Evolutionary conservation across 2,888 invertebrate species (phyloP).

Genomic region (Stegophylla sp.): DNA sequence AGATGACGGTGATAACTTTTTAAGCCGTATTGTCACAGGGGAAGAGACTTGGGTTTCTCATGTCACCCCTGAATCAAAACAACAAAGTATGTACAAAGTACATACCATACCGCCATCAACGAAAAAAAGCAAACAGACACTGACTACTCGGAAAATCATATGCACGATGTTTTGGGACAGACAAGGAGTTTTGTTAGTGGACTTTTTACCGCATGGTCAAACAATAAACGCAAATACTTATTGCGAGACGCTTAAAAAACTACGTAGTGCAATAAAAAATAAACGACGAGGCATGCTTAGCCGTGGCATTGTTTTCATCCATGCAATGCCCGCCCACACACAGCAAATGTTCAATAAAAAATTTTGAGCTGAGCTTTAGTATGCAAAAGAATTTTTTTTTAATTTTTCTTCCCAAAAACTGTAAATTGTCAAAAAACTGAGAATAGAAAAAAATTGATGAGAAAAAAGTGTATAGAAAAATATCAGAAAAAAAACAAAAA

Average conservation of each 20-base stretch:
- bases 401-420: too few species aligned
- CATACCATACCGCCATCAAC: too few species aligned
- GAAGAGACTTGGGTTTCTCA: constrained; percentile 14
- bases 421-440: too few species aligned
- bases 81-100: too few species aligned
- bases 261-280: constrained; percentile 34
- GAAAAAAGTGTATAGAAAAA: too few species aligned
- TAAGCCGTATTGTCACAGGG: constrained; percentile 13
- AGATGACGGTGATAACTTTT: not conserved
- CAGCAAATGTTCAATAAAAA: too few species aligned
- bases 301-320: not conserved
- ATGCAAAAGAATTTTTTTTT: too few species aligned
- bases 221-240: constrained; percentile 25
- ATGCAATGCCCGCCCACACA: constrained; percentile 1
- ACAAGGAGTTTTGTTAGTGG: constrained; percentile 33
- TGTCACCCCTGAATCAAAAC: too few species aligned
- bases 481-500: too few species aligned
- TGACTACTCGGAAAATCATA: constrained; percentile 36
- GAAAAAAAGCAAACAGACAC: constrained; percentile 15
- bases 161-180: constrained; percentile 39
- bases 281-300: constrained; percentile 28
- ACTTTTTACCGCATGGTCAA: constrained; percentile 25
- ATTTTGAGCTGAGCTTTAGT: too few species aligned
- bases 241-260: constrained; percentile 28
- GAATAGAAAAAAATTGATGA: too few species aligned